Conservation (phyloP, 1,140 invertebrate species). For the Drosophila sucinea region DNA sequence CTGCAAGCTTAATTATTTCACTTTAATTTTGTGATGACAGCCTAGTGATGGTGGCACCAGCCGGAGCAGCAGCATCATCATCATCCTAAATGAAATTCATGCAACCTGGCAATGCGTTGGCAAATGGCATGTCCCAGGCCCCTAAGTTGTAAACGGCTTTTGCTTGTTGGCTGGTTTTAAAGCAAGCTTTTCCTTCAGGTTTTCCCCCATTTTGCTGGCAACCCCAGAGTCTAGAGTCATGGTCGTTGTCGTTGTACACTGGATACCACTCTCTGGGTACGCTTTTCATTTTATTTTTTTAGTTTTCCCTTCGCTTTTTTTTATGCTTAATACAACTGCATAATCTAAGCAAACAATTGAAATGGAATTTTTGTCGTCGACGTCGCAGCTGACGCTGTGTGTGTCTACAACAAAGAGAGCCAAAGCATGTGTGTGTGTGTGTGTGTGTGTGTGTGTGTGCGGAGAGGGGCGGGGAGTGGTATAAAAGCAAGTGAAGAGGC, state of each 20-base stretch:
- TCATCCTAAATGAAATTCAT: conserved; percentile 55
- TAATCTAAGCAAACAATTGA: conserved; percentile 81
- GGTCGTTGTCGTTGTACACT: conserved; percentile 14
- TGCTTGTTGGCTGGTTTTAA: conserved; percentile 47
- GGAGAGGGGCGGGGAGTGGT: not conserved
- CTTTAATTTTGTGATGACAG: conserved; percentile 1
- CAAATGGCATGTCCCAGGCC: conserved; percentile 54
- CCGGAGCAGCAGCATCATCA: conserved; percentile 17
- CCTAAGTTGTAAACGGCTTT: conserved; percentile 51
- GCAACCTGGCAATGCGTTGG: conserved; percentile 60
- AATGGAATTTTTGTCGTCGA: conserved; percentile 75
- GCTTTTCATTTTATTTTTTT: conserved; percentile 6
- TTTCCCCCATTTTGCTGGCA: conserved; percentile 32
- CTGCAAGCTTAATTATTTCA: conserved; percentile 14
- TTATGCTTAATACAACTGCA: conserved; percentile 74
- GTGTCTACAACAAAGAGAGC: conserved; percentile 39
- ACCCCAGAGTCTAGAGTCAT: conserved; percentile 35
- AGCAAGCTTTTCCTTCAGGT: conserved; percentile 24
- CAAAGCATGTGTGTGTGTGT: conserved; percentile 40
- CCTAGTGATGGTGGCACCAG: not conserved
- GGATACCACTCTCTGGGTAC: conserved; percentile 7
- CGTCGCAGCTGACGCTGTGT: conserved; percentile 27
- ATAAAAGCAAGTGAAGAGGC: conserved; percentile 58
- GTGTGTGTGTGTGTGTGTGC: conserved; percentile 33
- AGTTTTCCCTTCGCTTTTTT: conserved; percentile 22